Evolutionary conservation across 30 jellyfish, hydroid and myxozoan genomes (phyloP).

Genomic region (Aurelia sp.): DNA sequence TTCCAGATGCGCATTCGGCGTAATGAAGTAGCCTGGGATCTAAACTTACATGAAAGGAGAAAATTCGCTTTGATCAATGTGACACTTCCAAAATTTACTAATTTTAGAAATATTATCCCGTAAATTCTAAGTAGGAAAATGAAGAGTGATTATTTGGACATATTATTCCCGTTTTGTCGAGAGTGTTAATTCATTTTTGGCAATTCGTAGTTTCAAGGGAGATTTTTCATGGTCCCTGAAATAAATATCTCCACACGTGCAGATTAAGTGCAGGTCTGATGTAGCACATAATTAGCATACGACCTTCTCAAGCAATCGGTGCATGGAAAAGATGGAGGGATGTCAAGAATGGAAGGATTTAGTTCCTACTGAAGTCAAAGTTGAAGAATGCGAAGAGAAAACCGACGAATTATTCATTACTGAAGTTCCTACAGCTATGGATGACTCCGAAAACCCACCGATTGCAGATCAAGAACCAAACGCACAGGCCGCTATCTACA

Average conservation of each 20-base stretch:
- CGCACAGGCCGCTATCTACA: neutral
- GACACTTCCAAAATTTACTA: no score
- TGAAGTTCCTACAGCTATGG: no score
- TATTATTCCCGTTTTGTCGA: no score
- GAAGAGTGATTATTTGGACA: no score
- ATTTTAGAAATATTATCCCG: no score
- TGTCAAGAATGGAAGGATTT: no score
- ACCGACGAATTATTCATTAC: no score
- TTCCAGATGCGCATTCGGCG: conserved; percentile 24
- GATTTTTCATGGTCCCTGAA: neutral
- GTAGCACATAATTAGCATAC: conserved; percentile 10
- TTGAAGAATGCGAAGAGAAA: no score
- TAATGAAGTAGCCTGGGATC: neutral
- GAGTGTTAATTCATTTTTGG: neutral
- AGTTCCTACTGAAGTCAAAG: no score
- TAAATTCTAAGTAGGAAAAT: no score
- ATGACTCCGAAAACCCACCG: no score
- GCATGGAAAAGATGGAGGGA: conserved; percentile 58
- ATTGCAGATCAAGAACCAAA: no score
- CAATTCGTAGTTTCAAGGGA: neutral
- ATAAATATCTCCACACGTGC: neutral
- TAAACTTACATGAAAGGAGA: conserved; percentile 6
- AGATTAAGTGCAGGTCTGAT: conserved; percentile 19
- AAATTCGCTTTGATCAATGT: conserved; percentile 12
- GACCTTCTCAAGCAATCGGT: neutral